Evolutionary conservation across 2,113 vertebrate genomes (phyloP).

Genomic region (Stomatorhinus ivindoensis): DNA sequence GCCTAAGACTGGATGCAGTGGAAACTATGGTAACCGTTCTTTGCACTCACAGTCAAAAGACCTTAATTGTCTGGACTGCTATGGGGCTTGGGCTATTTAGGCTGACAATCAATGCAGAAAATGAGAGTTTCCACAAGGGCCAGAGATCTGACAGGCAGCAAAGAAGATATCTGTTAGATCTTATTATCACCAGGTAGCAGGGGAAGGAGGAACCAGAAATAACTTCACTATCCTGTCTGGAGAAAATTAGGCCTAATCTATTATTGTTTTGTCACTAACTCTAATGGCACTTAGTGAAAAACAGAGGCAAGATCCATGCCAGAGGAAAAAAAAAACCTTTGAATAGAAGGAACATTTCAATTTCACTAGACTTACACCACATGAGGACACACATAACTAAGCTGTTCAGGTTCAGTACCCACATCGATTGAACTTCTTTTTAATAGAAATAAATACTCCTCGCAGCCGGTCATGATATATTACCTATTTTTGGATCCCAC

Average conservation of each 20-base stretch:
- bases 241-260: background rate
- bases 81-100: slow-evolving; percentile 52
- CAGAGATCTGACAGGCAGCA: slow-evolving; percentile 13
- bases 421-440: background rate
- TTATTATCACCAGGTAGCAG: slow-evolving; percentile 36
- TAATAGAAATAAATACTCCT: background rate
- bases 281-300: background rate
- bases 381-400: background rate
- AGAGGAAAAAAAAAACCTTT: background rate
- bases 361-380: background rate
- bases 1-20: slow-evolving; percentile 57
- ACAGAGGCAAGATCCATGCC: background rate
- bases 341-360: slow-evolving; percentile 2
- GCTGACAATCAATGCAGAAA: slow-evolving; percentile 57
- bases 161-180: slow-evolving; percentile 36
- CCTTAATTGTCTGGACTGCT: slow-evolving; percentile 76
- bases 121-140: slow-evolving; percentile 50
- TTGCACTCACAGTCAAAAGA: slow-evolving; percentile 57
- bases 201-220: background rate
- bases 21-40: slow-evolving; percentile 74
- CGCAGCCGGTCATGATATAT: background rate
- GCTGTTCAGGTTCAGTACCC: background rate
- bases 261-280: background rate
- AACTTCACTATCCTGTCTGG: background rate
- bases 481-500: background rate